phyloP scores from a whole-genome alignment of 2,797 vertebrate genomes.

The Tapirus indicus region DNA sequence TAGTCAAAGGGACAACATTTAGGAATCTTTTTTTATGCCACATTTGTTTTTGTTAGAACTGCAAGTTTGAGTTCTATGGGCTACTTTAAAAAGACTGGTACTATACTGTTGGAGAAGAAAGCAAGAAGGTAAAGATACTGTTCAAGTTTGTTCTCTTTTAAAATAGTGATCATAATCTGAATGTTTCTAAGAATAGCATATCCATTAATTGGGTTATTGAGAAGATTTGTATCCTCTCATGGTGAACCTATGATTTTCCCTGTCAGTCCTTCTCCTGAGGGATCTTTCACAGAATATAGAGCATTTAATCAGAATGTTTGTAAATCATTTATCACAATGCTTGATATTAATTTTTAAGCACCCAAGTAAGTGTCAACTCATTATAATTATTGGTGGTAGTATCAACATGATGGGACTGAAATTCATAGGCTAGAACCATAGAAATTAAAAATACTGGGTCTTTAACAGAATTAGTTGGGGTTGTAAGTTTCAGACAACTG shows the following conservation, averaged over 20 bases:
- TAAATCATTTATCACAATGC: conserved; percentile 28
- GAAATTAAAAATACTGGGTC: conserved; percentile 10
- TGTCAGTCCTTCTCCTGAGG: background rate
- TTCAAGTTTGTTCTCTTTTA: conserved; percentile 5
- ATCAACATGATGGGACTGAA: background rate
- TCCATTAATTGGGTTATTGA: conserved; percentile 36
- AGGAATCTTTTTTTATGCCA: background rate
- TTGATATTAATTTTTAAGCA: conserved; percentile 42
- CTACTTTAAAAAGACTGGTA: conserved; percentile 14
- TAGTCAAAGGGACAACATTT: background rate
- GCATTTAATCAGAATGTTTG: conserved; percentile 17
- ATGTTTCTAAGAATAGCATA: conserved; percentile 21
- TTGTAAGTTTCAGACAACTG: conserved; percentile 56
- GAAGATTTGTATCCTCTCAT: conserved; percentile 9
- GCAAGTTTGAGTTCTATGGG: background rate
- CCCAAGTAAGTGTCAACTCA: conserved; percentile 39
- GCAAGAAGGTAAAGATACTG: conserved; percentile 8
- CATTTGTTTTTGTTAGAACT: conserved; percentile 61
- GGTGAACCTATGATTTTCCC: background rate
- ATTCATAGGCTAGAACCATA: background rate
- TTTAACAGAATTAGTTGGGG: conserved; percentile 1
- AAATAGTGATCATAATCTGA: conserved; percentile 23
- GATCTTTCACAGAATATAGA: conserved; percentile 20
- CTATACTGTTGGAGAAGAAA: background rate
- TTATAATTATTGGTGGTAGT: conserved; percentile 2